Evolutionary conservation across 2,797 vertebrate genomes (phyloP), one percentile per base, ranked within the genome.

Genomic region (Enteromius treurensis): DNA sequence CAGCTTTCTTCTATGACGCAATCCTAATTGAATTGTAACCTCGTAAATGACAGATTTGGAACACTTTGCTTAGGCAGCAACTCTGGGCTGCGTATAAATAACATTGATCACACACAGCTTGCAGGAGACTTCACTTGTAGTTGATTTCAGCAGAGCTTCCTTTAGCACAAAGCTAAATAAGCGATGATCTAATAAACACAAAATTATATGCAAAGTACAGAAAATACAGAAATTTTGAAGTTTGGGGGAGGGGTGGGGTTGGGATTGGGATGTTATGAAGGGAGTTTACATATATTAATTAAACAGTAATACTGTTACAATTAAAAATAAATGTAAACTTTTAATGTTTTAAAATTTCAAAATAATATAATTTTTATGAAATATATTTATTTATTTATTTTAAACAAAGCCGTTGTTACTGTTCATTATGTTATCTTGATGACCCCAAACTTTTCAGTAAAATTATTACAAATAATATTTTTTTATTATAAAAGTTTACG

Each of bases 11-110:
- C 73, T 23, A 40, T 23, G 73, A 74, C 17, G 21, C 29, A 76
- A 17, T 26, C 21, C 21, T 76, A 10, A n/a, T 76, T 76, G n/a
- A 47, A 29, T 77, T 64, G 55, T 64, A 45, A 29, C n/a, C 40
- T 77, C 40, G 23, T 47, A 65, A 42, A 47, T 78, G 42, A 77
- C 14, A 64, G 58, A 77, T 47, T 32, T 64, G 40, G 21, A 77
- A 26, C 23, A 19, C 37, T 26, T 4, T 19, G 23, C 21, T 26
- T 58, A 26, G 74, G 74, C 51, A 40, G 74, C 6, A 5, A 71
- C 15, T 49, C 23, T 8, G 10, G 15, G 42, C 42, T 40, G 53
- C 34, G 26, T 60, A 29, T 58, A 74, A 74, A 51, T 74, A 74
- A 34, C 19, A 3, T 53, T 74, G 19, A 53, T 34, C 17, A 53